Evolutionary conservation across 92 coral and sea anemone species (phyloP).

Genomic region (Zoanthus solanderi): DNA sequence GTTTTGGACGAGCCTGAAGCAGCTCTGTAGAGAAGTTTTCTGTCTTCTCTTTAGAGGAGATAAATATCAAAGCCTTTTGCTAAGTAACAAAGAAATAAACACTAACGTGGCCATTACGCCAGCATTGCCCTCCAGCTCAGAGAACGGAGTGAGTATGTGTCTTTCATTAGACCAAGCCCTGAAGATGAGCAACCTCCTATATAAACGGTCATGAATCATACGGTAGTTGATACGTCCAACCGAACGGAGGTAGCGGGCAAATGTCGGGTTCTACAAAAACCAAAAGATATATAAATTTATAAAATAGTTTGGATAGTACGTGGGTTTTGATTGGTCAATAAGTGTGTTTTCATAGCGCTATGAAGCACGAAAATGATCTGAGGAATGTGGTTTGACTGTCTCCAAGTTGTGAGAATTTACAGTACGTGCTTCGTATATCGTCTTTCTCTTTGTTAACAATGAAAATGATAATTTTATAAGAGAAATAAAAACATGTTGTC

Average conservation of each 20-base stretch:
- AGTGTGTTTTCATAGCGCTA: too few relatives aligned
- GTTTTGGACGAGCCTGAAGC: too few relatives aligned
- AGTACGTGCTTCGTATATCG: too few relatives aligned
- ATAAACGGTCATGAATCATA: constrained; percentile 3
- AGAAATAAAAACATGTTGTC: too few relatives aligned
- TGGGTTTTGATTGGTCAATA: too few relatives aligned
- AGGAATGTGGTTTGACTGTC: too few relatives aligned
- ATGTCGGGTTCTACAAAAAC: constrained; percentile 66
- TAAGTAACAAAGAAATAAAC: neutral
- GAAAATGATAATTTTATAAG: too few relatives aligned
- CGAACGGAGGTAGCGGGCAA: constrained; percentile 73
- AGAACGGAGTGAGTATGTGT: constrained; percentile 78
- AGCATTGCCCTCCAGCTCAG: constrained; percentile 75
- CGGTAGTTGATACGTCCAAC: constrained; percentile 74
- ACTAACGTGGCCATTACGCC: constrained; percentile 68
- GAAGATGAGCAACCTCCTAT: constrained; percentile 35
- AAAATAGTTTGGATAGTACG: too few relatives aligned
- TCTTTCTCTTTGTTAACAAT: too few relatives aligned
- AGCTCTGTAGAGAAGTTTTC: too few relatives aligned
- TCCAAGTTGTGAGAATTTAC: too few relatives aligned
- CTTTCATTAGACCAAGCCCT: constrained; percentile 64
- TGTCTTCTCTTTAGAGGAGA: neutral
- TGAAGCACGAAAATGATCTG: too few relatives aligned
- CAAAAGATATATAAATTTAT: neutral
- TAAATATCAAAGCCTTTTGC: neutral